A percentile compares a stretch with the other conserved stretches of the same genome.
Evolutionary conservation across 2,113 vertebrate species (phyloP).

Genomic region (Scolopax mira): DNA sequence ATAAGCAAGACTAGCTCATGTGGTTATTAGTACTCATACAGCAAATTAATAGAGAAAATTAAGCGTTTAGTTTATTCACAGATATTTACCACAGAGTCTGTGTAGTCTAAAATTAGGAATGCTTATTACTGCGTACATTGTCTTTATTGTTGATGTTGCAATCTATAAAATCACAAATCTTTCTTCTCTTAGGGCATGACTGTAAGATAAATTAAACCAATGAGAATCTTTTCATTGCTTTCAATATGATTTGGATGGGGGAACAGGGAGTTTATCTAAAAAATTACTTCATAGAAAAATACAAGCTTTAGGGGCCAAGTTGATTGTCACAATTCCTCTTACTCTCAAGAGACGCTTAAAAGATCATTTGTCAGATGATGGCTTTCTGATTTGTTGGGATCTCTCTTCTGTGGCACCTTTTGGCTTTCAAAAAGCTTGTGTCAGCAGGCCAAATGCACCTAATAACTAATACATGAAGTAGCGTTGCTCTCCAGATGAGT

Average conservation of each 20-base stretch:
- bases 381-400: not conserved
- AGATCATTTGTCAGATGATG: not conserved
- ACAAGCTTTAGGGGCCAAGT: not conserved
- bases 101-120: conserved; percentile 33
- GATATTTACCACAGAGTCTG: not conserved
- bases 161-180: conserved; percentile 48
- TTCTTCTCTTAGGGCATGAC: conserved; percentile 24
- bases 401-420: not conserved
- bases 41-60: conserved; percentile 45
- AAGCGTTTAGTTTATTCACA: conserved; percentile 37
- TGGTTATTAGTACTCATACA: not conserved
- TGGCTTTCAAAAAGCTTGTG: conserved; percentile 35
- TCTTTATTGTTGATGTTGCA: conserved; percentile 21
- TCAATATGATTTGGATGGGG: conserved; percentile 10
- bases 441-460: conserved; percentile 7
- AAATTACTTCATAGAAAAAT: conserved; percentile 10
- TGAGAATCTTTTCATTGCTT: conserved; percentile 13
- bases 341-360: not conserved
- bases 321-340: conserved; percentile 2
- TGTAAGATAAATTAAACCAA: conserved; percentile 27
- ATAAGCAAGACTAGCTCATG: not conserved
- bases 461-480: not conserved
- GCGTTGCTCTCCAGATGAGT: conserved; percentile 3
- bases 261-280: conserved; percentile 14
- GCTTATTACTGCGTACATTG: not conserved